Evolutionary conservation across 2,888 invertebrate genomes (phyloP), one percentile per base, ranked within the genome.

Genomic region (Cataglyphis albicans): DNA sequence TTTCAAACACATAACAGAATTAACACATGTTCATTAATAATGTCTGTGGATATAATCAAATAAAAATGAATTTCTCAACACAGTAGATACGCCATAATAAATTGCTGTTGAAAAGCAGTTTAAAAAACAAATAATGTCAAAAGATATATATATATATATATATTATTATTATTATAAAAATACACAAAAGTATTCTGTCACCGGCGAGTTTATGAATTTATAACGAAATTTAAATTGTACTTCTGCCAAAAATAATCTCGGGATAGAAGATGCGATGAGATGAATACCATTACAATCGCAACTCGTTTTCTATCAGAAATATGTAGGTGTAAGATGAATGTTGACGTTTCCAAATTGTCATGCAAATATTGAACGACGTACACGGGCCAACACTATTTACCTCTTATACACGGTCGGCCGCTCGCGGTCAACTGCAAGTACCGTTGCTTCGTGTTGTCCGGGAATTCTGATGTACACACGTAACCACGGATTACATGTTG

Each of bases 341-440:
- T 67, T 70, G 61, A 72, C 44, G 67, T 80, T 52, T 7, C 83
- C 74, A 55, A 64, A 86, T 83, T 76, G 86, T 91, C 87, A 89
- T 78, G 89, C 87, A 91, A 91, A 91, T 87, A 86, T 76, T 74
- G 83, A 65, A 38, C 44, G 68, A 83, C 86, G 86, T 86, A 88
- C 89, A 84, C 76, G 82, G 85, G 82, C 88, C 86, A 84, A 84
- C 85, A 86, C 87, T 90, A 88, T 91, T 92, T 91, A 90, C 90
- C 92, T 91, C 90, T 88, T 87, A 78, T 87, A 84, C 85, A 84
- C 87, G 88, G 85, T 84, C 91, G 92, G 91, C 90, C 90, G 93
- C 90, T 91, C 89, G 90, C 93, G 93, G 93, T 93, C 93, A 93
- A 87, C 89, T 83, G 63, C 73, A 72, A 84, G 91, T 92, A 92